Evolutionary conservation across 2,888 invertebrate species (phyloP).

Genomic region (Clunio marinus): DNA sequence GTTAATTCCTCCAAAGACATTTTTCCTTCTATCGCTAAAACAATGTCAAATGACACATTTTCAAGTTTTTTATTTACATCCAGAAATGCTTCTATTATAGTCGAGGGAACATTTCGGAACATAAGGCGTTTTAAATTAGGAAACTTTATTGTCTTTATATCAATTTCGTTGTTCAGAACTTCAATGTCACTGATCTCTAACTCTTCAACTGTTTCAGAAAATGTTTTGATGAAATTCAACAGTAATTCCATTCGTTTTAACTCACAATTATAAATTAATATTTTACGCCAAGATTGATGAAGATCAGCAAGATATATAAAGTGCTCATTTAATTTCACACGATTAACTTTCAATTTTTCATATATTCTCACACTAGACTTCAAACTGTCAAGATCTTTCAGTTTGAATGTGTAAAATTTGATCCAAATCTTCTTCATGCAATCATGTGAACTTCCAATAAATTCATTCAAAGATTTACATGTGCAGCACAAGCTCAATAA

Average conservation of each 20-base stretch:
- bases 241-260: background rate
- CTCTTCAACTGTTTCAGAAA: constrained; percentile 1
- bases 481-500: background rate
- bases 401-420: constrained; percentile 28
- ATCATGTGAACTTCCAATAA: background rate
- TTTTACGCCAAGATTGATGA: background rate
- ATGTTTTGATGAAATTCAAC: background rate
- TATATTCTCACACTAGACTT: background rate
- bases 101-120: constrained; percentile 27
- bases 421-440: constrained; percentile 26
- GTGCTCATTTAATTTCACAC: background rate
- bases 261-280: constrained; percentile 26
- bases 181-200: constrained; percentile 18
- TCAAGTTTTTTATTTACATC: background rate
- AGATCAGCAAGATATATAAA: background rate
- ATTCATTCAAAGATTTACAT: background rate
- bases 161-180: background rate
- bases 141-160: background rate
- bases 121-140: constrained; percentile 12
- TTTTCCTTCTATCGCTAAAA: background rate
- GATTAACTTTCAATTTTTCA: constrained; percentile 23
- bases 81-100: background rate
- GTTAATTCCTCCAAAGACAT: background rate
- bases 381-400: constrained; percentile 5
- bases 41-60: constrained; percentile 6